Percentiles rank a stretch among this genome's conserved stretches.
phyloP scores from a whole-genome alignment of 2,888 invertebrate genomes.

The Thymelicus acteon region DNA sequence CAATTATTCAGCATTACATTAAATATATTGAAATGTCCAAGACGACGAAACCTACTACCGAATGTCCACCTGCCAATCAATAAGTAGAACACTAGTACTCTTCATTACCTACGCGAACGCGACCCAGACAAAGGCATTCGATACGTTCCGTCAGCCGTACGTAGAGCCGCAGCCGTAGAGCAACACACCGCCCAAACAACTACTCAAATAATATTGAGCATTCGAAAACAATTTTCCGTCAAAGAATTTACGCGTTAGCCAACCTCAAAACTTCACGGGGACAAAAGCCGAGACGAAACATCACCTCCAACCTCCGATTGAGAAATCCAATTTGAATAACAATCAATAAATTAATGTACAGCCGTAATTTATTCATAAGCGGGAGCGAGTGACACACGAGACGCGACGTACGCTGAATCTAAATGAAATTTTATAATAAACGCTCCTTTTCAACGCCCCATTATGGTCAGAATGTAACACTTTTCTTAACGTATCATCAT shows the following conservation, averaged over 20 bases:
- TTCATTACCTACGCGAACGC: slow-evolving; percentile 37
- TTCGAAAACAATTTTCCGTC: slow-evolving; percentile 65
- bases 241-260: slow-evolving; percentile 58
- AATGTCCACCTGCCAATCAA: slow-evolving; percentile 64
- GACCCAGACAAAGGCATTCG: slow-evolving; percentile 58
- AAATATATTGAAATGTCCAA: background rate
- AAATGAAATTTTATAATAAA: slow-evolving; percentile 82
- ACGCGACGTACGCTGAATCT: slow-evolving; percentile 76
- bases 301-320: slow-evolving; percentile 82
- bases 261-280: slow-evolving; percentile 66
- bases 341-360: slow-evolving; percentile 84
- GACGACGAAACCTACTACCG: slow-evolving; percentile 39
- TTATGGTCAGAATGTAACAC: slow-evolving; percentile 76
- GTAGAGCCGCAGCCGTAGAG: slow-evolving; percentile 59
- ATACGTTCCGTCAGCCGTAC: slow-evolving; percentile 61
- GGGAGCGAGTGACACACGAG: slow-evolving; percentile 71
- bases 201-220: slow-evolving; percentile 57
- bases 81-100: background rate
- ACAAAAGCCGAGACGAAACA: slow-evolving; percentile 69
- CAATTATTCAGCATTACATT: background rate
- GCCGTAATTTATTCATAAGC: slow-evolving; percentile 79
- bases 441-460: slow-evolving; percentile 72
- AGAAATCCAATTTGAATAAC: slow-evolving; percentile 84
- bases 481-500: slow-evolving; percentile 81
- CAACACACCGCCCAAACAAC: slow-evolving; percentile 49